Evolutionary conservation across 2,888 invertebrate genomes (phyloP).

Genomic region (Melikaiella ostensackeni): DNA sequence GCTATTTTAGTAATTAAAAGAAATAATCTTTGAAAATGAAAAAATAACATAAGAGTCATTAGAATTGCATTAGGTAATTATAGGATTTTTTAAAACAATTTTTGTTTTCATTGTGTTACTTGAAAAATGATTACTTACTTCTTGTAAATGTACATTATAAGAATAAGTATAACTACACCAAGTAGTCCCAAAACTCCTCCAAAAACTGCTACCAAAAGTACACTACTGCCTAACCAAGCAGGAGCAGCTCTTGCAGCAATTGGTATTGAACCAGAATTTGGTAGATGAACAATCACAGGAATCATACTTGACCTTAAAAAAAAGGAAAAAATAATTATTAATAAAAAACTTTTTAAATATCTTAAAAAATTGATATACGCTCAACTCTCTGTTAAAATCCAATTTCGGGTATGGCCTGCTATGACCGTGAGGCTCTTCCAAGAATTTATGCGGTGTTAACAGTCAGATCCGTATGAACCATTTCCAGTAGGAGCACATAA

Average conservation of each 20-base stretch:
- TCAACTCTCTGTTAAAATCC: too few species aligned
- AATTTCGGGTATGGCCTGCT: too few species aligned
- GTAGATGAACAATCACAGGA: slow-evolving; percentile 78
- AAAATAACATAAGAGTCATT: neutral
- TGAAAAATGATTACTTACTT: slow-evolving; percentile 78
- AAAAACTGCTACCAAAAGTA: slow-evolving; percentile 81
- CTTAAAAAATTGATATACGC: neutral
- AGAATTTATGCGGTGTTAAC: too few species aligned
- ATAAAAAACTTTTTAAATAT: neutral
- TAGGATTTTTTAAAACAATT: too few species aligned
- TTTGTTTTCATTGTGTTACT: slow-evolving; percentile 6
- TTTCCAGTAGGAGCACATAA: too few species aligned
- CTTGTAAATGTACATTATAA: slow-evolving; percentile 88
- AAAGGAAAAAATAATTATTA: neutral
- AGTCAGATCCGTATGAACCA: too few species aligned
- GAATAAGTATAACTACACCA: slow-evolving; percentile 85
- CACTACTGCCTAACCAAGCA: slow-evolving; percentile 78
- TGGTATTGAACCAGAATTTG: slow-evolving; percentile 68
- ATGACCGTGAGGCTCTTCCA: too few species aligned
- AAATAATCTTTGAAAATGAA: neutral
- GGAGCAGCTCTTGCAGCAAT: slow-evolving; percentile 77
- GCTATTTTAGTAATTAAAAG: neutral
- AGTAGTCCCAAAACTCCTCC: slow-evolving; percentile 86
- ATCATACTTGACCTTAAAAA: slow-evolving; percentile 72
- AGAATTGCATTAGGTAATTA: too few species aligned